These are phyloP conservation scores for Sebastes vulpes DNA, from an alignment of 2,797 vertebrate species.

Conservation along the genomic window DNA sequence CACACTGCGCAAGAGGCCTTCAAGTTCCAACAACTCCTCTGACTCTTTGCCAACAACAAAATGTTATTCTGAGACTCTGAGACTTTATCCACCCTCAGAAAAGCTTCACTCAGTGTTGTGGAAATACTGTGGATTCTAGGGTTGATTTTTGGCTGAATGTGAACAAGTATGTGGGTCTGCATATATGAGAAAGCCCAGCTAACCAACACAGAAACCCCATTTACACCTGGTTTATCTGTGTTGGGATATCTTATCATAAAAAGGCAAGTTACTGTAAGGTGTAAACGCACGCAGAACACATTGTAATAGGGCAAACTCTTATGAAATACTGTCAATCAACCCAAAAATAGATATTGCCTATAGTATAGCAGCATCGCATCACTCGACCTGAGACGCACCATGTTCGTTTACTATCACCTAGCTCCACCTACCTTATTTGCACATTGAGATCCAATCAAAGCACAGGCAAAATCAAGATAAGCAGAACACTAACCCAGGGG, in stretches of 20 bases:
- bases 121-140: not conserved
- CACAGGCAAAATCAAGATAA: not conserved
- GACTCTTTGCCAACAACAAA: not conserved
- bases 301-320: not conserved
- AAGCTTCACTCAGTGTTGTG: not conserved
- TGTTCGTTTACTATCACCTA: not conserved
- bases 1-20: not conserved
- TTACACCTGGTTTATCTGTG: not conserved
- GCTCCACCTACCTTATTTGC: not conserved
- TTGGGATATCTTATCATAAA: not conserved
- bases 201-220: not conserved
- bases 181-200: not conserved
- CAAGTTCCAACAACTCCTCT: not conserved
- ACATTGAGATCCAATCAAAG: not conserved
- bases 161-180: not conserved
- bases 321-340: not conserved
- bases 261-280: not conserved
- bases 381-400: not conserved
- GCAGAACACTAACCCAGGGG: not conserved
- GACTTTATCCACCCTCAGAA: not conserved
- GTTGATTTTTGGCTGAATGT: not conserved
- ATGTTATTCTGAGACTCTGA: not conserved
- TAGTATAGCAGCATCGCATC: not conserved
- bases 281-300: not conserved
- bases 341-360: not conserved